phyloP scores from a whole-genome alignment of 2,113 vertebrate species.

The Toxotes chatareus region DNA sequence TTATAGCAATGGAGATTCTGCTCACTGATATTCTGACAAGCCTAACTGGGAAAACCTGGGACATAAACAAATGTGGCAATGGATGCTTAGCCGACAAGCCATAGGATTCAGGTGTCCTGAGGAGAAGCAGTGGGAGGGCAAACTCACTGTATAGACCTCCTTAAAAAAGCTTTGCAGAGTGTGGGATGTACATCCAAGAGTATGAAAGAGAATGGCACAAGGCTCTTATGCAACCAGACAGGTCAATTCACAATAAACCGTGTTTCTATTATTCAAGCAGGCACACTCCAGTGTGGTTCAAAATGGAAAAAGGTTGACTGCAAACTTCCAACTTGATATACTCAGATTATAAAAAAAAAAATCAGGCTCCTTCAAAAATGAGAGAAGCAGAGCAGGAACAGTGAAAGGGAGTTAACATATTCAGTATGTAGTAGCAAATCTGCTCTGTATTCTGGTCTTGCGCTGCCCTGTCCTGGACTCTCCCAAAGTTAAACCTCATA shows the following conservation, averaged over 20 bases:
- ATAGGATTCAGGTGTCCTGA: conserved; percentile 47
- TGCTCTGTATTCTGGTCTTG: conserved; percentile 61
- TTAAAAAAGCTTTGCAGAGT: conserved; percentile 38
- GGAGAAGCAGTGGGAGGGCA: conserved; percentile 56
- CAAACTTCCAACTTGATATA: conserved; percentile 53
- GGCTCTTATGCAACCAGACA: conserved; percentile 52
- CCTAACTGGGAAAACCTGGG: conserved; percentile 64
- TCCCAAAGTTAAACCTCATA: conserved; percentile 70
- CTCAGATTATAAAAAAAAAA: conserved; percentile 59
- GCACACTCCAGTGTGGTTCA: conserved; percentile 23
- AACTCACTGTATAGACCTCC: conserved; percentile 38
- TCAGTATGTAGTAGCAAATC: conserved; percentile 48
- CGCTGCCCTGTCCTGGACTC: conserved; percentile 55
- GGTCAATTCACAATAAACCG: conserved; percentile 51
- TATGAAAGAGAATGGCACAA: conserved; percentile 35
- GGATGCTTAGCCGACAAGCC: conserved; percentile 65
- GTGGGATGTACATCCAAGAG: conserved; percentile 21
- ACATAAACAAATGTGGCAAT: conserved; percentile 71
- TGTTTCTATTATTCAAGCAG: conserved; percentile 55
- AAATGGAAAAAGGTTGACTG: conserved; percentile 41
- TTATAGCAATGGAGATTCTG: conserved; percentile 68
- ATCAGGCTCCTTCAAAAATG: conserved; percentile 36
- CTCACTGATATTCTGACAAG: conserved; percentile 71
- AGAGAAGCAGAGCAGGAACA: conserved; percentile 39
- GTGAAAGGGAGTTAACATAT: conserved; percentile 62